Evolutionary conservation across 2,888 invertebrate genomes (phyloP), one percentile per base, ranked within the genome.

Genomic region (Drosophila meridiana): DNA sequence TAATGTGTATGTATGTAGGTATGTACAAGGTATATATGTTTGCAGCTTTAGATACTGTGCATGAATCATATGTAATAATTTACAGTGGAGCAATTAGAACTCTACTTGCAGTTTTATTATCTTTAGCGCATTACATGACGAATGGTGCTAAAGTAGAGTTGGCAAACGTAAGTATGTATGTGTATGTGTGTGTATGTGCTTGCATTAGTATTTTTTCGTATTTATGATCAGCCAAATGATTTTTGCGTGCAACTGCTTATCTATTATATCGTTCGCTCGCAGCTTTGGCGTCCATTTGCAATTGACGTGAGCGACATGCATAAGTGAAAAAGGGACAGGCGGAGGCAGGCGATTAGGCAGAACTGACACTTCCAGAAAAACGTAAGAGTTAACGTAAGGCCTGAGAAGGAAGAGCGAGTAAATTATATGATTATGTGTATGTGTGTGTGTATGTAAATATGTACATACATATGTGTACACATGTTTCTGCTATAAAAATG

Each of bases 11-110:
- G 30, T 11, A 42, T 0, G 0, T 43, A 36, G 2, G 36, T 9
- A 32, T 2, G 2, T 34, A n/a, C n/a, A n/a, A 4, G 20, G 3
- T 45, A 20, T 42, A n/a, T 42, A 20, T 36, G 9, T 26, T 28
- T 45, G 26, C n/a, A 26, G 38, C n/a, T 66, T 73, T 73, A 43
- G 45, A 43, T 50, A 40, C 28, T 47, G 50, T 14, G 8, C 11
- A 42, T 73, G 69, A 73, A 14, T 73, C 73, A 73, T 38, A 20
- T 60, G n/a, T 20, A 66, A 55, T 57, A 43, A 59, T 52, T 73
- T 52, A 55, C 42, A 55, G 55, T 55, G 42, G 43, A 61, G 52
- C 50, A 45, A 59, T 50, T 48, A 30, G 14, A 30, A 13, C 38
- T 42, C 5, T 59, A 48, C 42, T 38, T 28, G 28, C 53, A 28